Percentiles rank a stretch among this genome's conserved stretches.
Evolutionary conservation across 2,888 invertebrate species (phyloP).

Genomic region (Patella caerulea): DNA sequence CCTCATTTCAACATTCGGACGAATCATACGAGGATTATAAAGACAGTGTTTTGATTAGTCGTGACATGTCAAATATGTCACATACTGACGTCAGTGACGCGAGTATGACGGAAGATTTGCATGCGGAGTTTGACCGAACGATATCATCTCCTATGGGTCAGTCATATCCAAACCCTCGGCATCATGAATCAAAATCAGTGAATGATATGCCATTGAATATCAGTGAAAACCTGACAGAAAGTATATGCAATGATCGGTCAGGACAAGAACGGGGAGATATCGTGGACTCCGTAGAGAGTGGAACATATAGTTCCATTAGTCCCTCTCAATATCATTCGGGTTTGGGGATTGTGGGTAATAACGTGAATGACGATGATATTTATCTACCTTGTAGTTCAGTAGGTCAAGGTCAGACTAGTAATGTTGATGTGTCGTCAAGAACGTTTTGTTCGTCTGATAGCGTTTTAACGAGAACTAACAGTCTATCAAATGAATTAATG

Average conservation of each 20-base stretch:
- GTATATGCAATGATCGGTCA: conserved; percentile 4
- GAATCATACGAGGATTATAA: conserved; percentile 7
- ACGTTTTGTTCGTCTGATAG: neutral
- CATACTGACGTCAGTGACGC: conserved; percentile 2
- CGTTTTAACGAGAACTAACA: neutral
- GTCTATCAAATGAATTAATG: neutral
- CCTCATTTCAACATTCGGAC: conserved; percentile 6
- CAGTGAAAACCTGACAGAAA: neutral
- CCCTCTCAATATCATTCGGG: neutral
- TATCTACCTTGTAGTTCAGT: neutral
- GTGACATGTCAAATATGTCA: conserved; percentile 1
- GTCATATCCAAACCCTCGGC: neutral
- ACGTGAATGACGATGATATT: neutral
- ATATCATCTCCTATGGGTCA: neutral
- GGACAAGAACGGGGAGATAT: neutral
- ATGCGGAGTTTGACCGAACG: neutral
- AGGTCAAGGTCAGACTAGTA: neutral
- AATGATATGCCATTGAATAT: neutral
- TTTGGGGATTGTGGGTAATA: neutral
- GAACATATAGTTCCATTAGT: neutral
- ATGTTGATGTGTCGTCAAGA: neutral
- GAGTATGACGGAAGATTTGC: neutral
- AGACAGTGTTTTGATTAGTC: conserved; percentile 8
- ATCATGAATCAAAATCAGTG: neutral
- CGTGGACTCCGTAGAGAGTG: neutral